Base-by-base conservation (phyloP, 2,113 vertebrate species). In the Protobothrops mucrosquamatus region DNA sequence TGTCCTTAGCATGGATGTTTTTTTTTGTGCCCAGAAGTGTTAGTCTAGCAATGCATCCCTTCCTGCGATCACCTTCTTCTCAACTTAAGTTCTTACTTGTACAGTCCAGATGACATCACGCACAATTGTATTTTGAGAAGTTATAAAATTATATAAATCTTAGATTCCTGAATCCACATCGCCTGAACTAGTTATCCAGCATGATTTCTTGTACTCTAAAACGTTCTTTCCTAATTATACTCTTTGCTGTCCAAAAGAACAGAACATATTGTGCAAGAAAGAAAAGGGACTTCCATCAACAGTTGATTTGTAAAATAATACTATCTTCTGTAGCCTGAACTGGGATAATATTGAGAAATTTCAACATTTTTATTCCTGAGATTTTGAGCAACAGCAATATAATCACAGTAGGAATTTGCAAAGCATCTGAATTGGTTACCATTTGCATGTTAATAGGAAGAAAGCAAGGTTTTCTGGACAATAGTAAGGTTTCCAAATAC, bases 211-310 rank as follows among this genome's bases (percentile, higher is more conserved):
- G 43, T 5, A 20, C 10, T 59, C 64, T 55, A 11, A 56, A 54
- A 29, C 81, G 54, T 56, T 23, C 39, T 24, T 9, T 48, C 59
- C 51, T 74, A 43, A 52, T 29, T 51, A 34, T 23, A 59, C 6
- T 61, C 69, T 9, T n/a, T 54, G 3, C 23, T 89, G 46, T 39
- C 55, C 74, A 12, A 85, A 92, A 34, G 55, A 64, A 89, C n/a
- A 86, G 87, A 85, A 61, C 57, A 22, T 43, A 88, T 89, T 93
- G 93, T 54, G 69, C 87, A 93, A 89, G 91, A 11, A 61, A n/a
- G 55, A n/a, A 56, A 14, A 29, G 54, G 10, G 46, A 34, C 18
- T 85, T 39, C 15, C 46, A 23, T 22, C 43, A 46, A 23, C 23
- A 15, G 12, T 52, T 59, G 9, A 18, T 93, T 93, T 93, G 54